These are phyloP conservation scores for Channa argus DNA, from an alignment of 2,113 vertebrate genomes.

Conservation along the genomic window DNA sequence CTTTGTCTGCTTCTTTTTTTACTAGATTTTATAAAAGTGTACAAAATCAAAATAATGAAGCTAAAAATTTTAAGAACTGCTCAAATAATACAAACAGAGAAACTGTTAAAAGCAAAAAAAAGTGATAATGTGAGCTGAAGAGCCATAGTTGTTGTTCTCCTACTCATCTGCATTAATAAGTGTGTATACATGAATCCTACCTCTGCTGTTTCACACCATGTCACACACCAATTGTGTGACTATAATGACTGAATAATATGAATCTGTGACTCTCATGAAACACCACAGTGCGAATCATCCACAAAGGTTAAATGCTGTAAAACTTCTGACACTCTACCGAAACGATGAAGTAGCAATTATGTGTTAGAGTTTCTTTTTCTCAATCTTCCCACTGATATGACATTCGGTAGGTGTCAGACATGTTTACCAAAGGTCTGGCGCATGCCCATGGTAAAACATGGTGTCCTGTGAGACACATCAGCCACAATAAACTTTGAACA, in stretches of 20 bases:
- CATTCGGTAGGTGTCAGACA: conserved; percentile 19
- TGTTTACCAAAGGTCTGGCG: conserved; percentile 9
- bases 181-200: too few relatives aligned
- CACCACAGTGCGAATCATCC: background rate
- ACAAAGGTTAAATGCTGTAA: conserved; percentile 9
- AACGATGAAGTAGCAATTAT: conserved; percentile 12
- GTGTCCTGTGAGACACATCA: background rate
- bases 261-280: background rate
- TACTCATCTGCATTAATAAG: too few relatives aligned
- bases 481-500: conserved; percentile 23
- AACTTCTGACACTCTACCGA: too few relatives aligned
- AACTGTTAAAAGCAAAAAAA: too few relatives aligned
- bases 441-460: background rate
- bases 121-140: too few relatives aligned
- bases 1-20: too few relatives aligned
- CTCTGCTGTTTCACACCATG: background rate
- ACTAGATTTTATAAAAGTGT: too few relatives aligned
- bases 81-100: too few relatives aligned
- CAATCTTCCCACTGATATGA: conserved; percentile 21
- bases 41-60: too few relatives aligned
- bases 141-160: too few relatives aligned
- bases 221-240: conserved; percentile 31
- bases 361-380: conserved; percentile 16
- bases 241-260: background rate
- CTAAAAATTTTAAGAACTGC: too few relatives aligned